phyloP scores from a whole-genome alignment of 2,113 vertebrate species.

The Tragelaphus strepsiceros region DNA sequence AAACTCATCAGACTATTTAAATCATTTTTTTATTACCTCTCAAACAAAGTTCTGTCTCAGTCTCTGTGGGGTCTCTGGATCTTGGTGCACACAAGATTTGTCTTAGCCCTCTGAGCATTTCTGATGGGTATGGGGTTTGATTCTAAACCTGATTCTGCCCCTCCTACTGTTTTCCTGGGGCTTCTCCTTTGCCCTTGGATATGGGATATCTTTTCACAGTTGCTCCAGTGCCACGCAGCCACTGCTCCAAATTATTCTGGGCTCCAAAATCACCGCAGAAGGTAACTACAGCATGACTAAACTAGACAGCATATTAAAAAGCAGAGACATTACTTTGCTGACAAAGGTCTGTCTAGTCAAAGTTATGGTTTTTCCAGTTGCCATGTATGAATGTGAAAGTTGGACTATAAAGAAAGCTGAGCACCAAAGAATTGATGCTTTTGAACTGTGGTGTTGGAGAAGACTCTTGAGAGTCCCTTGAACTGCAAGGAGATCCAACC shows the following conservation, averaged over 20 bases:
- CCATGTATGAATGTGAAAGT: not conserved
- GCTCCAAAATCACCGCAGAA: not conserved
- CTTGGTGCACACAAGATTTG: not conserved
- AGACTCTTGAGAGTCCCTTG: not conserved
- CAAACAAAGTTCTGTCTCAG: not conserved
- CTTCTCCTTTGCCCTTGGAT: not conserved
- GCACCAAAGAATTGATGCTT: accelerated
- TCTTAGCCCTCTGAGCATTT: not conserved
- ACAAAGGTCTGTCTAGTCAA: not conserved
- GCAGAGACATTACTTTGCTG: not conserved
- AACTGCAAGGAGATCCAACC: not conserved
- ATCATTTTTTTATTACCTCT: not conserved
- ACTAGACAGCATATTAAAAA: not conserved
- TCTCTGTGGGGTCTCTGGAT: not conserved
- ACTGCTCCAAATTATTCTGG: not conserved
- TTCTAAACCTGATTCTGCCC: not conserved
- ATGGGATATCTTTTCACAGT: not conserved
- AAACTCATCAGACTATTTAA: not conserved
- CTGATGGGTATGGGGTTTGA: not conserved
- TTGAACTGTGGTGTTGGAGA: not conserved
- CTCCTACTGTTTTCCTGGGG: not conserved
- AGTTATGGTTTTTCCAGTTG: not conserved
- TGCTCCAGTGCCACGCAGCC: accelerated
- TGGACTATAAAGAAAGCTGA: not conserved
- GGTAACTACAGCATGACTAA: not conserved